Base-by-base conservation (phyloP, 2,113 vertebrate genomes). In the Lipophrys pholis region DNA sequence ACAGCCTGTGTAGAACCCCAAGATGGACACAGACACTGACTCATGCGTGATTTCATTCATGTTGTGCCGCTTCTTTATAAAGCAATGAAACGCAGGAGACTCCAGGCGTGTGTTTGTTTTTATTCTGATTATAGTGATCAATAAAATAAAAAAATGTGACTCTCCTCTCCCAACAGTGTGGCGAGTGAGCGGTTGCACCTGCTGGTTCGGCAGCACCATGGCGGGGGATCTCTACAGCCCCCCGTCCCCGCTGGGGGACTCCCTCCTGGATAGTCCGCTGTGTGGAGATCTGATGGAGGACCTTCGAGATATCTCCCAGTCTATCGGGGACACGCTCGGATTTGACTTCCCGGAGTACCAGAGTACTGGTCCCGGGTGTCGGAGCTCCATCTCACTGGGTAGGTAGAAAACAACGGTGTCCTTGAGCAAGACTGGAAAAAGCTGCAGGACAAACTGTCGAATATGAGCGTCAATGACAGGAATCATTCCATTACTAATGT, bases 261-360 rank as follows among this genome's bases (percentile, higher is more conserved):
- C 94, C 14, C 93, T 95, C 45, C 90, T 97, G 78, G 94, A 91
- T 57, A 97, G 95, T 74, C 95, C 97, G 0, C 91, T 99, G 8
- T 95, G 95, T 40, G 95, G 94, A 67, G 96, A 96, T 67, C 94
- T 97, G 79, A 95, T 98, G 92, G 96, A 95, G 35, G 94, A 91
- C 54, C 93, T 98, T 35, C 93, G 92, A 14, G 95, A 96, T 45
- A 92, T 97, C 49, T 95, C 96, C 1, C 95, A 90, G 45, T 94
- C 95, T 35, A 86, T 97, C 0, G 94, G 84, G 0, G 95, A 95
- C 7, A 94, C 92, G 5, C 94, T 95, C 15, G 94, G 93, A 41
- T 93, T 99, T 9, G 92, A 93, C 62, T 91, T 96, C 50, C 87
- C 94, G 0, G 96, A 96, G 35, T 95, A 95, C 84, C 95, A 94